Evolutionary conservation across 2,888 invertebrate genomes (phyloP).

Genomic region (Anthophora plumipes): DNA sequence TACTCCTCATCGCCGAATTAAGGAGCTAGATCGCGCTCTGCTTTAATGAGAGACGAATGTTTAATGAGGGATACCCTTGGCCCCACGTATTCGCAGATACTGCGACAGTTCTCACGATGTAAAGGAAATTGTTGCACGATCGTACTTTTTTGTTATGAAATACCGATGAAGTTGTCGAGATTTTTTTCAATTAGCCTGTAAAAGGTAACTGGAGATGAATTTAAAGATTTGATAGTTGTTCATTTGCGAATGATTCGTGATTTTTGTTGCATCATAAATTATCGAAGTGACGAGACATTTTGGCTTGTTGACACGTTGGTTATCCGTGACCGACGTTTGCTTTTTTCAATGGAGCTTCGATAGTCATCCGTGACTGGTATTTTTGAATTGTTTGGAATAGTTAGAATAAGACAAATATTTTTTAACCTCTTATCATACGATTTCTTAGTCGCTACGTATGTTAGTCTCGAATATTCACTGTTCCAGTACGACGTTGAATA

Average conservation of each 20-base stretch:
- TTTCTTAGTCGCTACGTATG: no score
- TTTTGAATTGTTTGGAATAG: no score
- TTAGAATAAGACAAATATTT: no score
- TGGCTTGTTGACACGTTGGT: no score
- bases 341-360: no score
- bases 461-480: no score
- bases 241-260: no score
- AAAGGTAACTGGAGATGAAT: neutral
- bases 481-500: no score
- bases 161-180: neutral
- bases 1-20: conserved; percentile 79
- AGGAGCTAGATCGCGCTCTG: conserved; percentile 68
- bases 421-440: no score
- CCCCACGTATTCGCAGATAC: conserved; percentile 38
- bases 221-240: neutral
- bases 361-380: no score
- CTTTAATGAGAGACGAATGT: conserved; percentile 75
- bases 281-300: neutral
- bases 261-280: neutral
- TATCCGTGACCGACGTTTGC: no score
- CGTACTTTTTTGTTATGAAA: conserved; percentile 3
- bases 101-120: conserved; percentile 67
- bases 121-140: conserved; percentile 46
- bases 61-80: conserved; percentile 63
- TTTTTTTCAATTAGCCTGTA: conserved; percentile 2